phyloP scores from a whole-genome alignment of 2,888 invertebrate genomes.

The Erebia palarica region DNA sequence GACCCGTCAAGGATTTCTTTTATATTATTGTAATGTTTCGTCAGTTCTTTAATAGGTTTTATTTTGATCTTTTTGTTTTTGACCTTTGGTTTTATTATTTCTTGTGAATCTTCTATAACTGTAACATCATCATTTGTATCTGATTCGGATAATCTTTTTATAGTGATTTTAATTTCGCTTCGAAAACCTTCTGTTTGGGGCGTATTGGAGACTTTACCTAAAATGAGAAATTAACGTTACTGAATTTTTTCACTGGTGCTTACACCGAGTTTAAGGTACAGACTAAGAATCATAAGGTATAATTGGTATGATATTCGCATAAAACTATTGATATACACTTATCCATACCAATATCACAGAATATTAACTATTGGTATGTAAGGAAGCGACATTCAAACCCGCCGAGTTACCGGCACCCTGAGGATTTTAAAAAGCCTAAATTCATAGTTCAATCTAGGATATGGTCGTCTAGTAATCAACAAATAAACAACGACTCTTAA shows the following conservation, averaged over 20 bases:
- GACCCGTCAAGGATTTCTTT: constrained; percentile 40
- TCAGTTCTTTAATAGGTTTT: constrained; percentile 34
- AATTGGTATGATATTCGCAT: too few relatives aligned
- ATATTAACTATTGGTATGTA: too few relatives aligned
- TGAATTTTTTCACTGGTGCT: constrained; percentile 30
- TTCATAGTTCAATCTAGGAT: too few relatives aligned
- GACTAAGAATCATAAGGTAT: too few relatives aligned
- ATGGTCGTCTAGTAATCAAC: too few relatives aligned
- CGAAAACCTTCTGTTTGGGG: constrained; percentile 12
- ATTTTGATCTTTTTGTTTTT: constrained; percentile 22
- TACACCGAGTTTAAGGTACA: background rate
- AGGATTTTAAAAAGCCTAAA: too few relatives aligned
- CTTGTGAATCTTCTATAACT: constrained; percentile 5
- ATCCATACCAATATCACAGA: too few relatives aligned
- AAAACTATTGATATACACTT: too few relatives aligned
- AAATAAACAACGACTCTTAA: too few relatives aligned
- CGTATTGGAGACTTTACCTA: constrained; percentile 30
- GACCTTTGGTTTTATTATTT: background rate
- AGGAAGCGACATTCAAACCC: too few relatives aligned
- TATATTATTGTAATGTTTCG: constrained; percentile 35
- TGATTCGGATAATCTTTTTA: background rate
- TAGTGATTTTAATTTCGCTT: constrained; percentile 4
- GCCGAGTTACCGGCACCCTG: too few relatives aligned
- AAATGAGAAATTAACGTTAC: constrained; percentile 35
- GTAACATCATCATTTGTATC: background rate